phyloP scores from a whole-genome alignment of 2,113 vertebrate species.

The Cisticola juncidis region DNA sequence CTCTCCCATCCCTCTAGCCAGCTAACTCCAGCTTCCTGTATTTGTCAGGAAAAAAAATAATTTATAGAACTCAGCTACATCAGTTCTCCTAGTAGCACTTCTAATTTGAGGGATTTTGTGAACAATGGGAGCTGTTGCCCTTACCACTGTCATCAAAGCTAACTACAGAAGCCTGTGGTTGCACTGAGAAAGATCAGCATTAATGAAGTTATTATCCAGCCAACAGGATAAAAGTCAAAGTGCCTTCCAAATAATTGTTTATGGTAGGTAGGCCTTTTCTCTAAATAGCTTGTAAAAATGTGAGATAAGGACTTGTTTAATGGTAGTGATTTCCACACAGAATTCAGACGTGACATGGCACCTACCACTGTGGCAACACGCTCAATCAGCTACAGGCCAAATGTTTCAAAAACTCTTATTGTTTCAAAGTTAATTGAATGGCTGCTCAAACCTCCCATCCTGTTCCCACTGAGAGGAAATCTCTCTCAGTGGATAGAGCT shows the following conservation, averaged over 20 bases:
- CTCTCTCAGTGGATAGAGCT: background rate
- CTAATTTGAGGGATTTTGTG: background rate
- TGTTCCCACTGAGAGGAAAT: background rate
- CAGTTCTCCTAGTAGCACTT: background rate
- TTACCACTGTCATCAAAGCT: background rate
- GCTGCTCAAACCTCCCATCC: background rate
- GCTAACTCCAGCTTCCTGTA: slow-evolving; percentile 4
- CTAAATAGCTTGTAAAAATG: background rate
- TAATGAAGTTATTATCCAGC: background rate
- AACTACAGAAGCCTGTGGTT: background rate
- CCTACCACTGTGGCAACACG: background rate
- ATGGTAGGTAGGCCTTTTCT: background rate
- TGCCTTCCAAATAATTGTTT: background rate
- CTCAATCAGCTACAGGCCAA: background rate
- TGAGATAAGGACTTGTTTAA: background rate
- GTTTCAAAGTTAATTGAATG: slow-evolving; percentile 2
- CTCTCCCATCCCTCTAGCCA: background rate
- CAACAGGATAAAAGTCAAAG: background rate
- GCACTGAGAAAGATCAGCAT: background rate
- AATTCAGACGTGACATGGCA: background rate
- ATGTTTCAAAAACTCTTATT: background rate
- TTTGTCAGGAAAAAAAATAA: background rate
- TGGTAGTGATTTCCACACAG: background rate
- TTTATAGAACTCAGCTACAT: background rate
- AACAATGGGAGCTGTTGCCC: background rate